Evolutionary conservation across 1,140 invertebrate genomes (phyloP).

Genomic region (Meloidogyne floridensis): DNA sequence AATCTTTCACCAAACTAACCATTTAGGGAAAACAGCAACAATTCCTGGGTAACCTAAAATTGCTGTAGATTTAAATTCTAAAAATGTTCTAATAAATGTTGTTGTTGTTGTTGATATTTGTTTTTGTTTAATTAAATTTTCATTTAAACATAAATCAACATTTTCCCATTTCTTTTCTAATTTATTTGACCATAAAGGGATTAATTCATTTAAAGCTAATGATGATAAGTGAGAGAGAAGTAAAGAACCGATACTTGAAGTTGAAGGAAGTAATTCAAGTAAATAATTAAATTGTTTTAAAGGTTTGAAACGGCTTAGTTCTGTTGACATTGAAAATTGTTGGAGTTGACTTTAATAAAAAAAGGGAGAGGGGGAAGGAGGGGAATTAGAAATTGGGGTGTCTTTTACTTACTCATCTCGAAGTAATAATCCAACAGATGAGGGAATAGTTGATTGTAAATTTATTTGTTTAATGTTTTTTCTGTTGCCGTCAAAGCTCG

Average conservation of each 20-base stretch:
- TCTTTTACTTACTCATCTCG: slow-evolving; percentile 2
- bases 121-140: too few species aligned
- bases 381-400: background rate
- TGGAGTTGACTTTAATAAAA: slow-evolving; percentile 1
- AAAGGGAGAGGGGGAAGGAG: background rate
- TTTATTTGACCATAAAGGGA: background rate
- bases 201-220: background rate
- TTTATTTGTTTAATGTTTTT: background rate
- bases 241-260: background rate
- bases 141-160: background rate
- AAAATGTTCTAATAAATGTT: background rate
- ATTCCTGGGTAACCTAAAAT: background rate
- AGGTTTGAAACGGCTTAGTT: slow-evolving; percentile 2
- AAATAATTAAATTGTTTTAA: slow-evolving; percentile 6
- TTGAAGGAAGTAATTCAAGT: slow-evolving; percentile 18
- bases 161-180: background rate
- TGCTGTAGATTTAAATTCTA: background rate
- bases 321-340: slow-evolving; percentile 14
- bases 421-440: slow-evolving; percentile 23
- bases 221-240: background rate
- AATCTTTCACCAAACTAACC: background rate
- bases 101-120: background rate
- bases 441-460: background rate
- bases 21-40: background rate
- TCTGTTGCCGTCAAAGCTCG: background rate